Base-by-base conservation (phyloP, 1,140 invertebrate species). In the Philotrypesis tridentata region DNA sequence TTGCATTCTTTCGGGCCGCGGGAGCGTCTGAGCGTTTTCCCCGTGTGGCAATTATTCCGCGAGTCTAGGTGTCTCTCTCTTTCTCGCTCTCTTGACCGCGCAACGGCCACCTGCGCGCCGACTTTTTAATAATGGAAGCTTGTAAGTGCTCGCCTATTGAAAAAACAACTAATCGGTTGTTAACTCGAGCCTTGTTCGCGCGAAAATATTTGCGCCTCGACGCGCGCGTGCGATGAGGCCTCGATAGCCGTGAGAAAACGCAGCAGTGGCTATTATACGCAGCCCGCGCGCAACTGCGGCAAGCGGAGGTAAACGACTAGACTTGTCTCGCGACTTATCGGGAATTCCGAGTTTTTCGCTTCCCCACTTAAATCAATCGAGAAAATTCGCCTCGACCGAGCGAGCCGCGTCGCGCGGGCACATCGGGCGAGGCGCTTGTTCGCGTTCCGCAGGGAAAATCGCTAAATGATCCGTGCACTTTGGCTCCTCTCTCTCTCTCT, bases 21-120 rank as follows among this genome's bases (percentile, higher is more conserved):
- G n/a, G n/a, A n/a, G n/a, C 14, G 6, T 55, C 2, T 55, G 21
- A 6, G n/a, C n/a, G 7, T 5, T 55, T 55, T n/a, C 21, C 17
- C 21, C n/a, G n/a, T n/a, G 48, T 17, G 14, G 48, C n/a, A 55
- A 55, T 55, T 55, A 55, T 17, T 17, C n/a, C n/a, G n/a, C 48
- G 48, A 55, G 40, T 77, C 55, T 5, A 3, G 65, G 31, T 55
- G 48, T 67, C 75, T 79, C 76, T 73, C 74, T 82, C 55, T 60
- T 12, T 60, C 33, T 37, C 33, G 3, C 33, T 17, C 40, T 43
- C 40, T 63, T n/a, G 5, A 21, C 3, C 61, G 6, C 6, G 25
- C 17, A 67, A 83, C 78, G 80, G 83, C 71, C 78, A 79, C 76
- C 80, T 73, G 61, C n/a, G n/a, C n/a, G n/a, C 80, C 72, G 73